phyloP scores from a whole-genome alignment of 2,113 vertebrate genomes.

The Pachycephala philippinensis region DNA sequence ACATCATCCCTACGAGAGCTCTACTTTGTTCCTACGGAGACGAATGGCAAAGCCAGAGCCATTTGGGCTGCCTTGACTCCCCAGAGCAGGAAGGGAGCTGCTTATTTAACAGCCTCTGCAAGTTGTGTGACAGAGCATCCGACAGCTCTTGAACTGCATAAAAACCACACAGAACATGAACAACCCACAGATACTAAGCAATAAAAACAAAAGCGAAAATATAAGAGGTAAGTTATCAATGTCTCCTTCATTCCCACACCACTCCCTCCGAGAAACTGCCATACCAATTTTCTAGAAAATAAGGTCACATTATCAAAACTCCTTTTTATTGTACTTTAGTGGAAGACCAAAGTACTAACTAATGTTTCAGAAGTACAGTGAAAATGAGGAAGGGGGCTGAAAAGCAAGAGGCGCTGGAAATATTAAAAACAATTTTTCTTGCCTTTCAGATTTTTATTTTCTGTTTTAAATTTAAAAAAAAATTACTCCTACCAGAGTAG shows the following conservation, averaged over 20 bases:
- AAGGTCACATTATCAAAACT: not conserved
- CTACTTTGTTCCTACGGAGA: not conserved
- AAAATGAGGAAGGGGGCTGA: not conserved
- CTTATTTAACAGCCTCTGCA: not conserved
- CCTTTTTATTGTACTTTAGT: not conserved
- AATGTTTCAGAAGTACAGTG: not conserved
- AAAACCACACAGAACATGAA: accelerated
- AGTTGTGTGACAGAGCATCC: not conserved
- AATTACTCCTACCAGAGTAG: not conserved
- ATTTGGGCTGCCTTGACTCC: not conserved
- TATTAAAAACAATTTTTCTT: not conserved
- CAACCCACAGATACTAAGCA: not conserved
- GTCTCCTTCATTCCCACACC: not conserved
- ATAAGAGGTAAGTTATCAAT: not conserved
- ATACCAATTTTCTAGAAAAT: not conserved
- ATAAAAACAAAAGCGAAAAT: slow-evolving; percentile 4
- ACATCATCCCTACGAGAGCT: not conserved
- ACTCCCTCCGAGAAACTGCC: not conserved
- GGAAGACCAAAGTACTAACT: not conserved
- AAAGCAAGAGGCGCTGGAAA: not conserved
- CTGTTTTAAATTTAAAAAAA: not conserved
- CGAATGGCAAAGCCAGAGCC: not conserved
- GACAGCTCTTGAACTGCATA: not conserved
- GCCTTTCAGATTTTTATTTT: not conserved
- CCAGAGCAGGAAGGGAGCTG: not conserved